phyloP scores from a whole-genome alignment of 2,797 vertebrate species.

The Nothura maculosa region DNA sequence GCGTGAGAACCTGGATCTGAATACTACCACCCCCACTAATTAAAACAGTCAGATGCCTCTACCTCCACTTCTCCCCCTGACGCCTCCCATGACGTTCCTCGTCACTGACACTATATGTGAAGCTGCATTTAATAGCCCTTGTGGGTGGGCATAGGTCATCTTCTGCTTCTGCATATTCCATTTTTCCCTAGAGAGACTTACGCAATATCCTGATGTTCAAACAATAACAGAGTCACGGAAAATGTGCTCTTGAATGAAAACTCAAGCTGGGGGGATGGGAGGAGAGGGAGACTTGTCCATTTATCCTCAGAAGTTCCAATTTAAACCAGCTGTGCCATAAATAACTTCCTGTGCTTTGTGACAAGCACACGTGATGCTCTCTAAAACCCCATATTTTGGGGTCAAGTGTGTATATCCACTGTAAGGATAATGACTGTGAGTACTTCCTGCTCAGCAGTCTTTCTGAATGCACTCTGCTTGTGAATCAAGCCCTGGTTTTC shows the following conservation, averaged over 20 bases:
- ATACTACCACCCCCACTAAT: neutral
- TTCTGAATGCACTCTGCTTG: fast-evolving
- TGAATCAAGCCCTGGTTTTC: neutral
- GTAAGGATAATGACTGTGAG: neutral
- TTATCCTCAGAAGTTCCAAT: conserved; percentile 61
- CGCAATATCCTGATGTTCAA: conserved; percentile 71
- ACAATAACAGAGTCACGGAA: conserved; percentile 68
- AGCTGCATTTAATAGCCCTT: conserved; percentile 14
- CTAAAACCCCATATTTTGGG: conserved; percentile 8
- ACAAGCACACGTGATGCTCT: conserved; percentile 34
- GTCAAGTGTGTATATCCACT: neutral
- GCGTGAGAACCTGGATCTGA: neutral
- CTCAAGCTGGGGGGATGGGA: conserved; percentile 14
- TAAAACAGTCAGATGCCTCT: conserved; percentile 13
- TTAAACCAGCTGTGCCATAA: conserved; percentile 71
- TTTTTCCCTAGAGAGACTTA: conserved; percentile 61
- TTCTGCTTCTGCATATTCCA: conserved; percentile 24
- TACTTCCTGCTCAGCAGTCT: neutral
- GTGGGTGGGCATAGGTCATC: conserved; percentile 46
- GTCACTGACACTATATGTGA: conserved; percentile 13
- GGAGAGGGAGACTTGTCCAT: conserved; percentile 16
- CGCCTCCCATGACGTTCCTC: neutral
- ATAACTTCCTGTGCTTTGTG: conserved; percentile 44
- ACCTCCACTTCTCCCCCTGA: neutral
- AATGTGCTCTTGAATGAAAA: conserved; percentile 55